A percentile compares a stretch with the other conserved stretches of the same genome.
Conservation (phyloP, 2,888 invertebrate species). For the Dyspetes luteomarginatus region DNA sequence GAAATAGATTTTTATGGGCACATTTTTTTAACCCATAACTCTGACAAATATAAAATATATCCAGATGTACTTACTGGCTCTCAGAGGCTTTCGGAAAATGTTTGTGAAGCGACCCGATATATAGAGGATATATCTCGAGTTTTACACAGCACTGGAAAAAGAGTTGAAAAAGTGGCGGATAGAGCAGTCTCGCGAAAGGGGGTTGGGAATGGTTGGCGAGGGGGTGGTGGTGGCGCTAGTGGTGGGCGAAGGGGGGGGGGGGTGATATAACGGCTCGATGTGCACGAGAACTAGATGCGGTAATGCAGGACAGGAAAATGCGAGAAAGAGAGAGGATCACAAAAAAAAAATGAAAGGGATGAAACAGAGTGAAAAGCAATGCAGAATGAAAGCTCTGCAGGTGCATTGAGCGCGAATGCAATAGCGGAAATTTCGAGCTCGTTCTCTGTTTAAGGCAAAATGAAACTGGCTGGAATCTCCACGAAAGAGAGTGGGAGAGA, state of each 20-base stretch:
- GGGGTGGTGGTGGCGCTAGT: conserved; percentile 53
- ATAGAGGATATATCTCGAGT: conserved; percentile 48
- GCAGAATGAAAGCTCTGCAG: conserved; percentile 57
- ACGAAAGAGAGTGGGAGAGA: too few species aligned
- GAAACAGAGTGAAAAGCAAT: conserved; percentile 53
- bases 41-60: too few species aligned
- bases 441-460: conserved; percentile 64
- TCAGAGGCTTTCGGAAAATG: conserved; percentile 42
- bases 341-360: conserved; percentile 11
- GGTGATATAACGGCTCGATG: conserved; percentile 55
- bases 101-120: conserved; percentile 39
- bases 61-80: conserved; percentile 24
- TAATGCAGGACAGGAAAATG: conserved; percentile 52
- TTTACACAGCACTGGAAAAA: conserved; percentile 38
- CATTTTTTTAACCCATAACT: too few species aligned
- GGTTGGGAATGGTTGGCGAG: conserved; percentile 18
- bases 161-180: conserved; percentile 52
- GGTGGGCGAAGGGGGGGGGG: conserved; percentile 31
- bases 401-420: conserved; percentile 63
- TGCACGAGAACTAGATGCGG: conserved; percentile 18
- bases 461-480: too few species aligned
- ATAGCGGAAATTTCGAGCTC: conserved; percentile 56
- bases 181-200: conserved; percentile 19
- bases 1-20: not conserved
- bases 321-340: conserved; percentile 14